phyloP scores from a whole-genome alignment of 2,888 invertebrate genomes.

The Alcis repandata region DNA sequence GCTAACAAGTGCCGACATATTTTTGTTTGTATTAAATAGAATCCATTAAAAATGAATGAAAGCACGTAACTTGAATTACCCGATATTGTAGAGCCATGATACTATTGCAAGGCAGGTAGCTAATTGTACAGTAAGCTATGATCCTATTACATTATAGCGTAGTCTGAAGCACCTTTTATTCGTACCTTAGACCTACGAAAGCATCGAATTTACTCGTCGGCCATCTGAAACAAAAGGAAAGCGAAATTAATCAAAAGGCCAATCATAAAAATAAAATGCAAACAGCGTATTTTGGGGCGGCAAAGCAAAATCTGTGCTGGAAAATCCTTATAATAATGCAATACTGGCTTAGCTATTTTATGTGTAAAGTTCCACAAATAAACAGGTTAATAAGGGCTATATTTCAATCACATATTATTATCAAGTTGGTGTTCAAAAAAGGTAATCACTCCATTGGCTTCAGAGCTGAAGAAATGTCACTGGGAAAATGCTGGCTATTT shows the following conservation, averaged over 20 bases:
- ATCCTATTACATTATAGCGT: not conserved
- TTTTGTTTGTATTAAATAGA: not conserved
- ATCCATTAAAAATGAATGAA: not conserved
- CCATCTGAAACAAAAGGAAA: constrained; percentile 87
- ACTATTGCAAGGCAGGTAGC: not conserved
- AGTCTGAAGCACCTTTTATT: constrained; percentile 35
- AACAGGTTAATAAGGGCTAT: too few species aligned
- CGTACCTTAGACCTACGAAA: constrained; percentile 74
- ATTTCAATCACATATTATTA: too few species aligned
- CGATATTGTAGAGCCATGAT: not conserved
- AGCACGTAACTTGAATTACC: not conserved
- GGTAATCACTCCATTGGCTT: too few species aligned
- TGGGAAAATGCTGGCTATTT: too few species aligned
- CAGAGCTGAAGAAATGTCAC: too few species aligned
- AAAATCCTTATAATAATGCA: not conserved
- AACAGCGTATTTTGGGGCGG: constrained; percentile 45
- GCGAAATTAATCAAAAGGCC: constrained; percentile 86
- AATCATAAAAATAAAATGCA: constrained; percentile 73
- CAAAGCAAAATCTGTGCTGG: constrained; percentile 45
- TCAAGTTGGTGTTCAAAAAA: too few species aligned
- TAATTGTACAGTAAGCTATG: not conserved
- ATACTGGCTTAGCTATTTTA: not conserved
- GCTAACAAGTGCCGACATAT: not conserved
- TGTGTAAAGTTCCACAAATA: too few species aligned
- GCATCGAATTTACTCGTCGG: constrained; percentile 74